phyloP scores from a whole-genome alignment of 1,140 invertebrate genomes.

The Aphelinus certus region DNA sequence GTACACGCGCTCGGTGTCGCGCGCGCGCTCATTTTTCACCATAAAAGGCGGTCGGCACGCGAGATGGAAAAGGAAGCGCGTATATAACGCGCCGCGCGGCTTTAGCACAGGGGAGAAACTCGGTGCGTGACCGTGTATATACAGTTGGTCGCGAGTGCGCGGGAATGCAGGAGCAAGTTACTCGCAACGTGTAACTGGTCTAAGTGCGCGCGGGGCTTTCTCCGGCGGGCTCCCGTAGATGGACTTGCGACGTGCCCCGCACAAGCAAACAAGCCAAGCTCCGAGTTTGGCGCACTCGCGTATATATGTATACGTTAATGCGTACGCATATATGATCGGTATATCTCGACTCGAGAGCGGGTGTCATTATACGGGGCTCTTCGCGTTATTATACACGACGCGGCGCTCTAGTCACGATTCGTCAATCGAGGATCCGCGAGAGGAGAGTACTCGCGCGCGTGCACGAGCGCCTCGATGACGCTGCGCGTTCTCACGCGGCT shows the following conservation, averaged over 20 bases:
- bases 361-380: no score
- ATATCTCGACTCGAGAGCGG: no score
- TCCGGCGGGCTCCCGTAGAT: conserved; percentile 27
- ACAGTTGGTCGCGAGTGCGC: not conserved
- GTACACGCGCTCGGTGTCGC: no score
- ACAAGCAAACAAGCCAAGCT: conserved; percentile 41
- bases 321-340: conserved; percentile 12
- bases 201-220: no score
- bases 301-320: conserved; percentile 7
- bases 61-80: no score
- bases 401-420: no score
- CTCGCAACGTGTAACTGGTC: no score
- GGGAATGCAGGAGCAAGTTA: not conserved
- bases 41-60: no score
- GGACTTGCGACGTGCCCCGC: conserved; percentile 46
- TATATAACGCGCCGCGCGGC: not conserved
- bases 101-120: not conserved
- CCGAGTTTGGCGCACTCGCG: not conserved
- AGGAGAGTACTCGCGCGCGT: not conserved
- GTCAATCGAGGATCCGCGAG: not conserved
- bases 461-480: no score
- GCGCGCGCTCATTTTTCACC: no score
- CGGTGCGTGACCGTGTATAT: not conserved
- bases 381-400: no score
- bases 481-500: no score